Evolutionary conservation across 1,140 invertebrate genomes (phyloP), one percentile per base, ranked within the genome.

Genomic region (Babylonia areolata): DNA sequence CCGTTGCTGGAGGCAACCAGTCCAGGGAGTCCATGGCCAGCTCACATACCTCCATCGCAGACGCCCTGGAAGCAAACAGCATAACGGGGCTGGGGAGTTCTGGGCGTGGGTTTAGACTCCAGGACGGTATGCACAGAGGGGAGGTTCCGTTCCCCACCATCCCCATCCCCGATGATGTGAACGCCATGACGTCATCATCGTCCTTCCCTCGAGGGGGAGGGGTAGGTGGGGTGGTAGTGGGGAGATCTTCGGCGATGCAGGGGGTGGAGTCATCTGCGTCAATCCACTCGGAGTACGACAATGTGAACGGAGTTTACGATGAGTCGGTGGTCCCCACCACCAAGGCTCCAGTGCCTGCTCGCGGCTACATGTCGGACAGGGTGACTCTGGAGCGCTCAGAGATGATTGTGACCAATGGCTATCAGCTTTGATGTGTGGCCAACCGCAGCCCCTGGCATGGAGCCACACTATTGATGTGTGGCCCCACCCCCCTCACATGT

Each of bases 1-100:
- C 92, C 15, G 82, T 93, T 33, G n/a, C n/a, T n/a, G n/a, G 0
- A 1, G 90, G 87, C 28, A 91, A 93, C 81, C 89, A 87, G 77
- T 86, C 89, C 75, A 89, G 90, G 78, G 87, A 89, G 17, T 93
- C 92, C 9, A 87, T 89, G 42, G 91, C 91, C 78, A 93, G 92
- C 88, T 93, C 92, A 71, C 87, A 91, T 39, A 93, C 92, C 23
- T 93, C 92, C 15, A 92, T 92, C 86, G 91, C 92, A 42, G 92
- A 91, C 69, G 89, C 86, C 39, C 92, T 91, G 23, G 92, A 93
- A 31, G 9, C 17, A 9, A 51, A 51, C 46, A 51, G 46, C 46
- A n/a, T n/a, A n/a, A 77, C 91, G 35, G 89, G 87, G 2, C 91
- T 91, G 71, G 75, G 91, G 73, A 87, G 85, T 46, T 73, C 87